A percentile compares a stretch with the other conserved stretches of the same genome.
Conservation (phyloP, 2,797 vertebrate species). For the Paramormyrops hopkinsi region DNA sequence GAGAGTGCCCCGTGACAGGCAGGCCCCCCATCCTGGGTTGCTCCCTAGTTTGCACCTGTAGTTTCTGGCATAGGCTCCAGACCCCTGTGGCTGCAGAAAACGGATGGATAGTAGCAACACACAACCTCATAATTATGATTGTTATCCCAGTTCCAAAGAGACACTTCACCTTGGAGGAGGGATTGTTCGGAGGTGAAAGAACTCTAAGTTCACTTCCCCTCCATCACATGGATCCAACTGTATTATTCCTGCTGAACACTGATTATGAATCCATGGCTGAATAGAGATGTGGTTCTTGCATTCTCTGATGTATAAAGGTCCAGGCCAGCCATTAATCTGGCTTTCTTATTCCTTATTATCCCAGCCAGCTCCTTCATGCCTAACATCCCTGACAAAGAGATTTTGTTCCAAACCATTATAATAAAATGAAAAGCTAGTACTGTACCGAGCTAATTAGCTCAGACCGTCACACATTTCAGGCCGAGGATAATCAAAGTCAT, state of each 20-base stretch:
- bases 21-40: background rate
- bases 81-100: background rate
- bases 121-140: background rate
- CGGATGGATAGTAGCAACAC: background rate
- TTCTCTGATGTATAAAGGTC: background rate
- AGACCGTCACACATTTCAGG: background rate
- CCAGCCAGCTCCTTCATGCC: background rate
- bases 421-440: background rate
- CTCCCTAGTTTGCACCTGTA: background rate
- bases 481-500: background rate
- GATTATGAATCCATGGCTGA: background rate
- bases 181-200: background rate
- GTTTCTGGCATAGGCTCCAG: background rate
- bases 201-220: background rate
- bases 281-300: background rate
- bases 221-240: background rate
- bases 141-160: background rate
- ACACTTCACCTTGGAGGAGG: background rate
- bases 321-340: background rate
- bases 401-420: background rate
- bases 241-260: background rate
- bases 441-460: background rate
- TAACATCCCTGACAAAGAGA: background rate
- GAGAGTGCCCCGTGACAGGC: background rate
- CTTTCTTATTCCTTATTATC: background rate